These are phyloP conservation scores for Cervus canadensis DNA, from an alignment of 2,113 vertebrate genomes.

Conservation along the genomic window DNA sequence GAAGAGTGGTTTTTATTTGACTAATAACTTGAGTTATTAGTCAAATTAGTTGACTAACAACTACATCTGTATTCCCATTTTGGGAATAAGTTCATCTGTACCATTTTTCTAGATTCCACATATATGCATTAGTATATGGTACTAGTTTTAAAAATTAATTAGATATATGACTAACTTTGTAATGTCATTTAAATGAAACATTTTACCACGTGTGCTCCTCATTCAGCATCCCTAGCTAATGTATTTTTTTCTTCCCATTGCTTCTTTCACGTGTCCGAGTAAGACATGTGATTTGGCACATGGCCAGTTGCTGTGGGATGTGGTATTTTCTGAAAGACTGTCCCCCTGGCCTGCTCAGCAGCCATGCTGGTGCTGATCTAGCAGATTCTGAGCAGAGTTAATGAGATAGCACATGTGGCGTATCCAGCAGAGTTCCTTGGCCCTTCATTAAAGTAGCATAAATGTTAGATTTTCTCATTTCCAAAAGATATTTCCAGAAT, in stretches of 20 bases:
- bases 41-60: too few species aligned
- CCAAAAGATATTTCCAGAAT: background rate
- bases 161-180: background rate
- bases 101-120: background rate
- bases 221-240: background rate
- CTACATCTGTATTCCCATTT: background rate
- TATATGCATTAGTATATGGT: background rate
- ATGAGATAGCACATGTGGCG: accelerated
- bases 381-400: background rate
- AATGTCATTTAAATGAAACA: background rate
- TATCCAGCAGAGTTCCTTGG: accelerated
- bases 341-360: too few species aligned
- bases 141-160: background rate
- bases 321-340: background rate
- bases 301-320: background rate
- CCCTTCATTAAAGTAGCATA: background rate
- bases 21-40: background rate
- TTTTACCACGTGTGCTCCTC: background rate
- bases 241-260: background rate
- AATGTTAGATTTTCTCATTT: background rate
- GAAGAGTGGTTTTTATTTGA: background rate
- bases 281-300: background rate
- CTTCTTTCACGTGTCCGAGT: background rate
- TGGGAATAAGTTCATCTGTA: background rate
- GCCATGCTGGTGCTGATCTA: background rate